A percentile compares a stretch with the other conserved stretches of the same genome.
Evolutionary conservation across 2,888 invertebrate species (phyloP).

Genomic region (Drosophila stalkeri): DNA sequence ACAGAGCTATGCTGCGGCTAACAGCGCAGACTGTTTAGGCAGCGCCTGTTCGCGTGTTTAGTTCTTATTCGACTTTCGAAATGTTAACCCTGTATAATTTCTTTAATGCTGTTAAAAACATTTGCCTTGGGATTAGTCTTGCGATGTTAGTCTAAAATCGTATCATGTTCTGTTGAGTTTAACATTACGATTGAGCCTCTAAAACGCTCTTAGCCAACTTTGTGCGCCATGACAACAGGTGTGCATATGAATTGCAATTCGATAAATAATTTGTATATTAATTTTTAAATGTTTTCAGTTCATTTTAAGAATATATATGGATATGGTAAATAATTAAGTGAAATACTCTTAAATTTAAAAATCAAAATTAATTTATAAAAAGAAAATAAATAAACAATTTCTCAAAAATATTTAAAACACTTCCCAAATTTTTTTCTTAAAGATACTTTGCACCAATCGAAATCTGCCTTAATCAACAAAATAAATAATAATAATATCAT

Average conservation of each 20-base stretch:
- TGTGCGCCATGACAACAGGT: slow-evolving; percentile 36
- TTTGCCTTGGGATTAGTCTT: background rate
- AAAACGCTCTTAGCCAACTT: background rate
- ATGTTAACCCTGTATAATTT: background rate
- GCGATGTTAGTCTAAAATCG: slow-evolving; percentile 9
- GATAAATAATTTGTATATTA: background rate
- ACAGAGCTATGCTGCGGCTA: background rate
- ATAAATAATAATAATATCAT: background rate
- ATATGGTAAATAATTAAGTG: too few species aligned
- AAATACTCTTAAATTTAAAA: background rate
- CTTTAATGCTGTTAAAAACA: background rate
- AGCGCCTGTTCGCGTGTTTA: background rate
- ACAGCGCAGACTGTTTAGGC: background rate
- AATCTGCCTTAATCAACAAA: background rate
- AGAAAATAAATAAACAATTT: background rate
- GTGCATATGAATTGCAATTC: background rate
- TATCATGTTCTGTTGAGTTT: slow-evolving; percentile 1
- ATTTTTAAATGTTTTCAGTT: too few species aligned
- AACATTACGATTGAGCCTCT: background rate
- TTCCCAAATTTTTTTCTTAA: background rate
- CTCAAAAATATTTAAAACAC: background rate
- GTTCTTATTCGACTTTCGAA: background rate
- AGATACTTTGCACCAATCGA: background rate
- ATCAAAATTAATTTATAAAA: background rate
- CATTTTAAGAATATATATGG: too few species aligned